These are phyloP conservation scores for Rotaria magnacalcarata DNA, from an alignment of 2,888 invertebrate species.

Conservation along the genomic window DNA sequence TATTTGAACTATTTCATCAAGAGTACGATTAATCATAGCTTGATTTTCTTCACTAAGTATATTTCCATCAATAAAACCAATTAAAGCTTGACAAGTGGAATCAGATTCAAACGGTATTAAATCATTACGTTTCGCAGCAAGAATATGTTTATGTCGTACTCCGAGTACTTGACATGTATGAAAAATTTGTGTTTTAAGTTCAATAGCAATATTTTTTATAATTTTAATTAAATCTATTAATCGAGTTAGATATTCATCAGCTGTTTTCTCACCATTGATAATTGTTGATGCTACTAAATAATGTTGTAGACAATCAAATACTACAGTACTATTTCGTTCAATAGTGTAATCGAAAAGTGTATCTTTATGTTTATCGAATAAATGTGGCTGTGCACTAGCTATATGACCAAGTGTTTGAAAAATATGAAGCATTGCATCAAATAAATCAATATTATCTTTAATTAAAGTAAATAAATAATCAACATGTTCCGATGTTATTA, in stretches of 20 bases:
- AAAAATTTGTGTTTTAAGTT: neutral
- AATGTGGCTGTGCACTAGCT: neutral
- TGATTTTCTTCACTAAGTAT: neutral
- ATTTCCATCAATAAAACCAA: slow-evolving; percentile 14
- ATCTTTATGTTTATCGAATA: neutral
- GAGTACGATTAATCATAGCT: neutral
- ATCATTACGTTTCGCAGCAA: neutral
- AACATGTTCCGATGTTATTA: neutral
- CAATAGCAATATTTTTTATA: neutral
- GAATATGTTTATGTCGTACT: neutral
- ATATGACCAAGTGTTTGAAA: neutral
- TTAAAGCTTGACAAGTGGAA: neutral
- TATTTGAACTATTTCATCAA: neutral
- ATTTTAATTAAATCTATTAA: neutral
- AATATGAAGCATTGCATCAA: neutral
- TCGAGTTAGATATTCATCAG: neutral
- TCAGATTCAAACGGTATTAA: neutral
- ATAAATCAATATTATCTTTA: no score
- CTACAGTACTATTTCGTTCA: neutral
- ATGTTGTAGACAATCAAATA: neutral
- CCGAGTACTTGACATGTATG: neutral
- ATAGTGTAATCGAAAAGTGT: neutral
- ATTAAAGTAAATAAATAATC: slow-evolving; percentile 7
- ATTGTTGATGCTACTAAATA: neutral
- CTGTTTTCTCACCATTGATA: neutral